Evolutionary conservation across 2,888 invertebrate species (phyloP).

Genomic region (Patella pellucida): DNA sequence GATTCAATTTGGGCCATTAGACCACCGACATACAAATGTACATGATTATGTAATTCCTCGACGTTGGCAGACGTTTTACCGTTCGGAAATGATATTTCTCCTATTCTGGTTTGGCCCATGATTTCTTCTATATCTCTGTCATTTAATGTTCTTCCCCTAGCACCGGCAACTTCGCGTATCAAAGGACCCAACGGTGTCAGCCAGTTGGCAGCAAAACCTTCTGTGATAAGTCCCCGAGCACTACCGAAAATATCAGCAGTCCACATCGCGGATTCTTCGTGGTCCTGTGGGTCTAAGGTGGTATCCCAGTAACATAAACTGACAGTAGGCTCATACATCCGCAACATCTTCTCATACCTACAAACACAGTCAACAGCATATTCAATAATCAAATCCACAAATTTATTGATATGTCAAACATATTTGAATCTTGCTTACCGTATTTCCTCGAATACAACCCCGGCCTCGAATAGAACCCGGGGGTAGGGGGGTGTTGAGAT

Average conservation of each 20-base stretch:
- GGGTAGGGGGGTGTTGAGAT: no score
- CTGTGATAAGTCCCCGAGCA: constrained; percentile 44
- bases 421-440: no score
- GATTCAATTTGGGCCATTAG: constrained; percentile 37
- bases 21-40: constrained; percentile 54
- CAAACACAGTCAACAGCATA: no score
- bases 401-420: no score
- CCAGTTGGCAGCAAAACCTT: constrained; percentile 49
- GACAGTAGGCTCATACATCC: constrained; percentile 46
- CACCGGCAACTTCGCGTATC: constrained; percentile 23
- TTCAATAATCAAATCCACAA: no score
- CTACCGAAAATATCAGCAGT: constrained; percentile 52
- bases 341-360: constrained; percentile 58
- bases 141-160: constrained; percentile 39
- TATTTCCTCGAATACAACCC: no score
- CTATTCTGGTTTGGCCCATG: constrained; percentile 31
- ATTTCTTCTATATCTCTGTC: constrained; percentile 43
- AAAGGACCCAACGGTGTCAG: constrained; percentile 36
- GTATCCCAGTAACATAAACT: constrained; percentile 61
- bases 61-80: constrained; percentile 41
- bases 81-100: constrained; percentile 45
- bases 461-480: no score
- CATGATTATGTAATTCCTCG: constrained; percentile 54
- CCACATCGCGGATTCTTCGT: constrained; percentile 48
- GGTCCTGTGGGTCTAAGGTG: constrained; percentile 47